A percentile compares a stretch with the other conserved stretches of the same genome.
These are phyloP conservation scores for Dynastes grantii DNA, from an alignment of 2,888 invertebrate genomes.

Conservation along the genomic window DNA sequence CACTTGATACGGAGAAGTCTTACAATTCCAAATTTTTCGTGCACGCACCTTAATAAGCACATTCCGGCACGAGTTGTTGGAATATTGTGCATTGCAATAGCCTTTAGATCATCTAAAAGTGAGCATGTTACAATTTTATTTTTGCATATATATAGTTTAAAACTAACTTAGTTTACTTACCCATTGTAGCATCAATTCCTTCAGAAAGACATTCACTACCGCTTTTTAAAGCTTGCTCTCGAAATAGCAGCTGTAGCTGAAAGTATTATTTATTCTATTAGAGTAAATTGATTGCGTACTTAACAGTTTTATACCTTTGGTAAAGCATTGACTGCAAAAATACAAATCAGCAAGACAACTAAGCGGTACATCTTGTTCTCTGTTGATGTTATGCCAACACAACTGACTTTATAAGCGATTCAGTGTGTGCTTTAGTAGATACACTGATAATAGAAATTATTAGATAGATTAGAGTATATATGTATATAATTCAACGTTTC, in stretches of 20 bases:
- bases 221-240: constrained; percentile 48
- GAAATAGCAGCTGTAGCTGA: constrained; percentile 21
- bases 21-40: constrained; percentile 71
- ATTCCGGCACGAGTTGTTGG: constrained; percentile 61
- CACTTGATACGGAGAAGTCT: constrained; percentile 55
- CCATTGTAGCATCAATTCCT: constrained; percentile 64
- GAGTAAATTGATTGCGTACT: background rate
- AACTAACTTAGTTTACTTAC: constrained; percentile 54
- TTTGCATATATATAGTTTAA: background rate
- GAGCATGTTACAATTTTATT: background rate
- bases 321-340: background rate
- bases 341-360: background rate
- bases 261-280: background rate
- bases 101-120: constrained; percentile 37
- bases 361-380: background rate
- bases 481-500: background rate
- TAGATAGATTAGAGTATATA: background rate
- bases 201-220: constrained; percentile 63
- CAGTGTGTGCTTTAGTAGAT: background rate
- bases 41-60: constrained; percentile 72
- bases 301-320: background rate
- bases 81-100: constrained; percentile 26
- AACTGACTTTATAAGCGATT: background rate
- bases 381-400: background rate
- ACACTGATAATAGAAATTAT: background rate